Base-by-base conservation (phyloP, 2,113 vertebrate genomes). In the Lepidothrix coronata region DNA sequence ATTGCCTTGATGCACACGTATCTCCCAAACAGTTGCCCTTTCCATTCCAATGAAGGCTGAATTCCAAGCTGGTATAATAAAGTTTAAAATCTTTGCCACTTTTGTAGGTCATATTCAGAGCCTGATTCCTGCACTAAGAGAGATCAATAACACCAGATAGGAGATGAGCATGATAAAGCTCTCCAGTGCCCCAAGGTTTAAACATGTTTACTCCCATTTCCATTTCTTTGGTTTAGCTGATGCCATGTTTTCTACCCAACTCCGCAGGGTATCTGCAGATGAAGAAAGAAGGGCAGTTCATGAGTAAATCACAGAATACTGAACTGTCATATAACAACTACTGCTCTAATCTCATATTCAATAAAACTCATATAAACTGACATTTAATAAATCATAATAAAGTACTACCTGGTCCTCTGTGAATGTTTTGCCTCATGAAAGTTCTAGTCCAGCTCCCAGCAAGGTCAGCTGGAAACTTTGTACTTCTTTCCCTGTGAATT, bases 311-410 rank as follows among this genome's bases (percentile, higher is more conserved):
- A 88, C 46, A 87, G 76, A 93, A 89, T 48, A 63, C 24, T n/a
- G 22, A 62, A 24, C 48, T 84, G 86, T 72, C 76, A 49, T 89
- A 62, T 78, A 89, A 84, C 84, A 93, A 81, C 57, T 71, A 78
- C 65, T 68, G 52, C 31, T 89, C 27, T 92, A 74, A 91, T 91
- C 86, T 90, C 9, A 3, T 87, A 62, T 95, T 95, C 52, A 91
- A 67, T 96, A 93, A 80, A 87, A 78, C 35, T 77, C 72, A 86
- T 55, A 84, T 76, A 81, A 89, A 71, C 51, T 87, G 91, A 43
- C 73, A 91, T 93, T 93, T 92, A 93, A 93, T 95, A 91, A 96
- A 71, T 84, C 44, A 57, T 74, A 92, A 67, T 91, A 78, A 92
- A 92, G 58, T 79, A 54, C 39, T 86, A 9, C 33, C 35, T 84